phyloP scores from a whole-genome alignment of 2,797 vertebrate genomes.

The Rhynchotus rufescens region DNA sequence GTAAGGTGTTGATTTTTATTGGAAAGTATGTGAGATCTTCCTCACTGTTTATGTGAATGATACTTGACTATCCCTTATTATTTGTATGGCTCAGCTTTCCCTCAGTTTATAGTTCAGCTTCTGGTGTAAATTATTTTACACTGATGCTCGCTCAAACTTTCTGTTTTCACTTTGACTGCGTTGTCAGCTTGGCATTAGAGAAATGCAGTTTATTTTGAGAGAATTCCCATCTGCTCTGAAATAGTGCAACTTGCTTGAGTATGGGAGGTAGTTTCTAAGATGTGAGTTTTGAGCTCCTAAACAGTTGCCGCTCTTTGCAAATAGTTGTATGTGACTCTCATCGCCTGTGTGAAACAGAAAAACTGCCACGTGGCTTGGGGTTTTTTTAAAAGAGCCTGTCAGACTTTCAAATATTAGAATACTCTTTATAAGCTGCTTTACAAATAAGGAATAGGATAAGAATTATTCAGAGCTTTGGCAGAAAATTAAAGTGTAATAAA shows the following conservation, averaged over 20 bases:
- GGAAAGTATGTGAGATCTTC: not conserved
- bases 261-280: not conserved
- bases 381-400: not conserved
- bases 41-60: not conserved
- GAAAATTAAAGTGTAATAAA: not conserved
- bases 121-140: not conserved
- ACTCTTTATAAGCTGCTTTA: not conserved
- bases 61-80: not conserved
- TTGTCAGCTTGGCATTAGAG: not conserved
- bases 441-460: not conserved
- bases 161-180: not conserved
- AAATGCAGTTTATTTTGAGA: not conserved
- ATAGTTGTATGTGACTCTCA: not conserved
- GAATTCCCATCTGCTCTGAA: not conserved
- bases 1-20: not conserved
- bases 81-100: not conserved
- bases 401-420: not conserved
- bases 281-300: not conserved
- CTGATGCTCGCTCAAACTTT: not conserved
- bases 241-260: not conserved
- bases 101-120: not conserved
- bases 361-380: not conserved
- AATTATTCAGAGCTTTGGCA: not conserved
- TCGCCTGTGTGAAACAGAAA: not conserved
- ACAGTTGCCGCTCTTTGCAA: not conserved